Evolutionary conservation across 92 coral and sea anemone genomes (phyloP), one percentile per base, ranked within the genome.

Genomic region (Blastomussa wellsi): DNA sequence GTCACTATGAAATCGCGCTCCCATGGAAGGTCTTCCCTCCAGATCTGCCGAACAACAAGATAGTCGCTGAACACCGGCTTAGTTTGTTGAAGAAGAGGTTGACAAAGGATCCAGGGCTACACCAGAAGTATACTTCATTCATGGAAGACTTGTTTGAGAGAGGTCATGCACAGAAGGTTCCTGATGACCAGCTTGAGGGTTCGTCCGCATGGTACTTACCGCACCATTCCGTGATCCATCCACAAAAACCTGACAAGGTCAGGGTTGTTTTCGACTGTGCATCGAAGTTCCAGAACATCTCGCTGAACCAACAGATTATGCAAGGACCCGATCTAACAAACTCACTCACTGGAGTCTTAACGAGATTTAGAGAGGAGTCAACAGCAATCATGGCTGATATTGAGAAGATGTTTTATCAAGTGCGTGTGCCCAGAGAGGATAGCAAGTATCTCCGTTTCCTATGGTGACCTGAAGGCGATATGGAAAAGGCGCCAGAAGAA

Each of bases 1-100:
- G 93, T 19, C 93, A 92, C 38, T 84, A 90, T n/a, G n/a, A n/a
- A n/a, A n/a, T n/a, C n/a, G n/a, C n/a, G n/a, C n/a, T n/a, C n/a
- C n/a, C n/a, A n/a, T 76, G 86, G 67, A 90, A 85, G 55, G 85
- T 42, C 13, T 90, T 74, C 57, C 96, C 92, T 16, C 93, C 95
- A 13, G 84, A 79, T 22, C 86, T 92, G 31, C 82, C 84, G 26
- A 92, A 90, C 90, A 92, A 90, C 81, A 92, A 77, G 73, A n/a
- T 78, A 0, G 77, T 44, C 37, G 92, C 92, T 24, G 86, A 90
- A 79, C 90, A 49, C 13, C 92, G 92, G 32, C 86, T 93, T 44
- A 26, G 47, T 15, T 62, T 78, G 57, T 38, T 90, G 53, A 92
- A 80, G 90, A 87, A 68, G 70, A 49, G 87, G 35, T 80, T 92